A percentile compares a stretch with the other conserved stretches of the same genome.
These are phyloP conservation scores for Cantharis lateralis DNA, from an alignment of 2,888 invertebrate genomes.

Conservation along the genomic window DNA sequence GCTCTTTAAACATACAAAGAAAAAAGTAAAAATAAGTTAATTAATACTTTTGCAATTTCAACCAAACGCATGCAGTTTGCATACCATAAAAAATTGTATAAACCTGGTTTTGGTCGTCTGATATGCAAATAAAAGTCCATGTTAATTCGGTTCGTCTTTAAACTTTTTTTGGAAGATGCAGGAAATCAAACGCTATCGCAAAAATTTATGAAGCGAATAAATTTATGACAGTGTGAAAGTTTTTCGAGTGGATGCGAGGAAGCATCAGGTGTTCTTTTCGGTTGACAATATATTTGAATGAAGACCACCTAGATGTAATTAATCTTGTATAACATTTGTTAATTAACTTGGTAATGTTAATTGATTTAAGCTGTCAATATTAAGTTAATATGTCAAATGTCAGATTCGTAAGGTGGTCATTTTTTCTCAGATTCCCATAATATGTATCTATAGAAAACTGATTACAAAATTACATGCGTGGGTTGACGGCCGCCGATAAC, in stretches of 20 bases:
- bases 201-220: background rate
- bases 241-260: conserved; percentile 1
- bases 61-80: background rate
- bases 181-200: background rate
- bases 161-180: background rate
- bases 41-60: background rate
- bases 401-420: background rate
- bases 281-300: conserved; percentile 1
- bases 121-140: background rate
- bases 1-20: background rate
- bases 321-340: background rate
- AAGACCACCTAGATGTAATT: conserved; percentile 20
- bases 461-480: conserved; percentile 23
- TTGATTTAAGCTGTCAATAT: conserved; percentile 3
- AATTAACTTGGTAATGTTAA: conserved; percentile 7
- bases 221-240: conserved; percentile 23
- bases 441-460: conserved; percentile 22
- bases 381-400: conserved; percentile 8
- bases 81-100: background rate
- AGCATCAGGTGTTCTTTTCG: conserved; percentile 23
- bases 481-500: conserved; percentile 29
- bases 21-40: background rate
- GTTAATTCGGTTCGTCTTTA: background rate
- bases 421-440: conserved; percentile 12
- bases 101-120: background rate